phyloP scores from a whole-genome alignment of 2,113 vertebrate species.

The Cnemophilus loriae region DNA sequence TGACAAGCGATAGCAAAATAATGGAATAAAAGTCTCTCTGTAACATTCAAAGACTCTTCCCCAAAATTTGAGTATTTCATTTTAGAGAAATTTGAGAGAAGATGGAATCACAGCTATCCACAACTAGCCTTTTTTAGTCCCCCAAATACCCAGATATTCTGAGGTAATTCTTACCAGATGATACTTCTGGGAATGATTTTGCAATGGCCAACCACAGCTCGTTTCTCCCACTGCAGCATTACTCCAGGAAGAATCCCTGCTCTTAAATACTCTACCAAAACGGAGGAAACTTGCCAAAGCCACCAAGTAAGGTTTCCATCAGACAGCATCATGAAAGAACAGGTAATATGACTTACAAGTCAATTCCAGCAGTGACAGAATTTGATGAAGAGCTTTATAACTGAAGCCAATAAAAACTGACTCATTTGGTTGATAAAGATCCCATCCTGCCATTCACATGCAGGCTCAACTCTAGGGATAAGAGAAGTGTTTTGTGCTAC shows the following conservation, averaged over 20 bases:
- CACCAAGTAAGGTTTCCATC: neutral
- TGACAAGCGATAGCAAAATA: neutral
- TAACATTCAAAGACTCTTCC: neutral
- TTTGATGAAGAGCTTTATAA: neutral
- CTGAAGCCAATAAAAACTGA: neutral
- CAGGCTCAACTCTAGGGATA: neutral
- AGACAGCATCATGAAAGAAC: neutral
- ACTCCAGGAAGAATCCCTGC: neutral
- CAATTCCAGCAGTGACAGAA: neutral
- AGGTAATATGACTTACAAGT: neutral
- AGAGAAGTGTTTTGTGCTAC: neutral
- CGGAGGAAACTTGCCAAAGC: neutral
- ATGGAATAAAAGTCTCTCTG: neutral
- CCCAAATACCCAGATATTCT: neutral
- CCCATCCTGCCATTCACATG: neutral
- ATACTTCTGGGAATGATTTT: conserved; percentile 13
- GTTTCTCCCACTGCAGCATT: neutral
- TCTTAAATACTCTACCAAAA: neutral
- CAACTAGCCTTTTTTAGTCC: neutral
- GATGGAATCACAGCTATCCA: neutral
- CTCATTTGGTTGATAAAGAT: neutral
- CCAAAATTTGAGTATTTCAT: neutral
- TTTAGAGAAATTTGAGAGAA: neutral
- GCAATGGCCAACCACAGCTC: neutral
- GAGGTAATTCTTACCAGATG: conserved; percentile 28